phyloP scores from a whole-genome alignment of 1,140 invertebrate species.

The Pogonus chalceus region DNA sequence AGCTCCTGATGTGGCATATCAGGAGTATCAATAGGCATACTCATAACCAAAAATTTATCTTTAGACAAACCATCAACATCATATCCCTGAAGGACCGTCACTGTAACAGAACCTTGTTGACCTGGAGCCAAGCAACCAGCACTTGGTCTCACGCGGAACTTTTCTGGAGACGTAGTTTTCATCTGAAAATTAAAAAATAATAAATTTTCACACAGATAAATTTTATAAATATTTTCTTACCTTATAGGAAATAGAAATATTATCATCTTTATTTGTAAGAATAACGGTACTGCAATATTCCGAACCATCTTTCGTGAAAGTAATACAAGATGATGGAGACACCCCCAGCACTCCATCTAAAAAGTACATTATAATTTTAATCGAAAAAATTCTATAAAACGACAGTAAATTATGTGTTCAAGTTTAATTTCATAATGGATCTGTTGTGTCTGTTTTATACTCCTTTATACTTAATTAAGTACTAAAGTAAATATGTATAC shows the following conservation, averaged over 20 bases:
- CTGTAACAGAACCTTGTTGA: constrained; percentile 38
- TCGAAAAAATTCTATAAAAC: no score
- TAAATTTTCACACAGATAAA: constrained; percentile 9
- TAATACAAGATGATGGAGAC: constrained; percentile 47
- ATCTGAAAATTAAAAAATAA: constrained; percentile 42
- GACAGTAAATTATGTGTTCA: no score
- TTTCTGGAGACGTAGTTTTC: constrained; percentile 69
- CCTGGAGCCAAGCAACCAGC: constrained; percentile 59
- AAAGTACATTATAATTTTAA: no score
- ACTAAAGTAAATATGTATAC: constrained; percentile 13
- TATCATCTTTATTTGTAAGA: constrained; percentile 52
- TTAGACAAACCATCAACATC: constrained; percentile 42
- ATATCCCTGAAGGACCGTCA: constrained; percentile 45
- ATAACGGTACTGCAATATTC: constrained; percentile 53
- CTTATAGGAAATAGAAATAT: constrained; percentile 63
- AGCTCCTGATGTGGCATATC: constrained; percentile 39
- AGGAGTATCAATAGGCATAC: constrained; percentile 43
- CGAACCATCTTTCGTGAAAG: constrained; percentile 51
- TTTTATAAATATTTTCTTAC: constrained; percentile 33
- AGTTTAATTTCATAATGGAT: no score
- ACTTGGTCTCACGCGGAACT: constrained; percentile 81
- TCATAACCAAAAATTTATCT: constrained; percentile 64
- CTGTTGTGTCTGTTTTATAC: no score
- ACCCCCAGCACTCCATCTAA: constrained; percentile 41
- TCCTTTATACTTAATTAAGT: no score